These are phyloP conservation scores for Dromas ardeola DNA, from an alignment of 2,113 vertebrate genomes.

Conservation along the genomic window DNA sequence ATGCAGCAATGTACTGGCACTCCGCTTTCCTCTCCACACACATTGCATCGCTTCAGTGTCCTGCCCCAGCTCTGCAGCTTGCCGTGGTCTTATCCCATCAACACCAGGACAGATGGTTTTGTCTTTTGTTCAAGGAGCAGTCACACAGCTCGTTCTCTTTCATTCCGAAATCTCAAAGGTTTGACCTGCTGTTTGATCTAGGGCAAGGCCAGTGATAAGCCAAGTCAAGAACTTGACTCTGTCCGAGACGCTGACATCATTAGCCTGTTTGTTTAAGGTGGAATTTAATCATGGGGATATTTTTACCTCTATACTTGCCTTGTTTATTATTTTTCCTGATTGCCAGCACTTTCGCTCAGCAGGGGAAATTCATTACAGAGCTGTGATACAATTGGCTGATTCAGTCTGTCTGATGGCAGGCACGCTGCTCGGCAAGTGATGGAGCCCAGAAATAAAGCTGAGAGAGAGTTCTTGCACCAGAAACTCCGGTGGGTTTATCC, in stretches of 20 bases:
- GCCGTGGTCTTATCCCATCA: not conserved
- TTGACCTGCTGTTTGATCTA: constrained; percentile 30
- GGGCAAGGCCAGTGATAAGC: constrained; percentile 47
- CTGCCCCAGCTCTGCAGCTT: not conserved
- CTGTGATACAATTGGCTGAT: not conserved
- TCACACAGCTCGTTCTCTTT: constrained; percentile 23
- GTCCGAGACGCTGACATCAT: constrained; percentile 64
- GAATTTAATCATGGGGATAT: constrained; percentile 60
- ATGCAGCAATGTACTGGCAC: not conserved
- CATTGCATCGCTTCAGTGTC: accelerated
- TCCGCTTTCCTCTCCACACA: not conserved
- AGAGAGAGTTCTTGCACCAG: not conserved
- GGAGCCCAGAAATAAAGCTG: not conserved
- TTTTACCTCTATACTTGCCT: constrained; percentile 1
- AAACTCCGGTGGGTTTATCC: not conserved
- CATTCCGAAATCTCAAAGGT: not conserved
- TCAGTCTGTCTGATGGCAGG: not conserved
- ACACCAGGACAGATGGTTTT: not conserved
- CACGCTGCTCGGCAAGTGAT: not conserved
- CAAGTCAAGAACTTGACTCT: constrained; percentile 43
- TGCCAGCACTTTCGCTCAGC: not conserved
- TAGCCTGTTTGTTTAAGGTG: constrained; percentile 68
- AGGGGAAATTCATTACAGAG: not conserved
- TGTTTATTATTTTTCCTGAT: constrained; percentile 22
- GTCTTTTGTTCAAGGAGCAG: constrained; percentile 9